A percentile compares a stretch with the other conserved stretches of the same genome.
phyloP scores from a whole-genome alignment of 2,113 vertebrate genomes.

The Spheniscus mendiculus region DNA sequence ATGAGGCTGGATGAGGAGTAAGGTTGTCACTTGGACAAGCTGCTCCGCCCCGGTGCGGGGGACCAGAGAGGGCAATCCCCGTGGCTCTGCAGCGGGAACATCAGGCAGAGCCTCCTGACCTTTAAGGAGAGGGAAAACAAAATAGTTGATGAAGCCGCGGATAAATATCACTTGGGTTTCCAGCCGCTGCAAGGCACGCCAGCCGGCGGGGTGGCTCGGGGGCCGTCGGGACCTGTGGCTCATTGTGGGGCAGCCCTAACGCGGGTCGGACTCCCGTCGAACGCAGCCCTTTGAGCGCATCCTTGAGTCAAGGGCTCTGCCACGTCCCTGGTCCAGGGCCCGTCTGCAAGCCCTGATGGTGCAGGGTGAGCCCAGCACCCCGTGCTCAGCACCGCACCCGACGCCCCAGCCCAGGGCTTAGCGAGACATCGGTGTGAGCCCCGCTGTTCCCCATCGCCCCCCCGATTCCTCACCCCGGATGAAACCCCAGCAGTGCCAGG shows the following conservation, averaged over 20 bases:
- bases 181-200: rapidly evolving
- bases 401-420: background rate
- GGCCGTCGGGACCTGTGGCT: background rate
- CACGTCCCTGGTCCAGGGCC: background rate
- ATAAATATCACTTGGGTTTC: background rate
- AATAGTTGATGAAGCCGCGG: background rate
- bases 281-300: background rate
- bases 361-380: background rate
- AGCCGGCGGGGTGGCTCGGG: rapidly evolving
- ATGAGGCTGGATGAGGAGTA: background rate
- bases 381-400: rapidly evolving
- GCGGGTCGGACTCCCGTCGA: background rate
- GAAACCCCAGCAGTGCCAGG: background rate
- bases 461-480: background rate
- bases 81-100: background rate
- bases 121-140: background rate
- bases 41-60: background rate
- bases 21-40: background rate
- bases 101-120: background rate
- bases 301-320: background rate
- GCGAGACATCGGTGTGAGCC: background rate
- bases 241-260: background rate
- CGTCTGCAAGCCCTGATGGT: background rate
- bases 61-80: background rate
- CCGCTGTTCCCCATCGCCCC: rapidly evolving